Base-by-base conservation (phyloP, 2,888 invertebrate genomes). In the Eledona agricola region DNA sequence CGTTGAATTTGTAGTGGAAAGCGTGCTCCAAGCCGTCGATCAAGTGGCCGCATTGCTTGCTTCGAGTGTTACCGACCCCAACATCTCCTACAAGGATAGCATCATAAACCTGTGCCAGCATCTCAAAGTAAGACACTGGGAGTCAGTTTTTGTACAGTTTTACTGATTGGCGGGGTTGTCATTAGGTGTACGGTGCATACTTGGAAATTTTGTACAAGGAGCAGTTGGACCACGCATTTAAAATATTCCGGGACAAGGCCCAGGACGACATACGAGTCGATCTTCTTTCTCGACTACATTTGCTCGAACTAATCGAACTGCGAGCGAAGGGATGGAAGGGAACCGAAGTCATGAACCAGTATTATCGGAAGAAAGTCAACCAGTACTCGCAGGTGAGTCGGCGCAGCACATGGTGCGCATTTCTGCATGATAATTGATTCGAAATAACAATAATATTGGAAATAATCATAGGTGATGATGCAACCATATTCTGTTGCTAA, bases 261-360 rank as follows among this genome's bases (percentile, higher is more conserved):
- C 89, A 91, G 76, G 91, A 93, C 77, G 90, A 93, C 77, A 89
- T 90, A 75, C 85, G 88, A 75, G 80, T 95, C 69, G 93, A 93
- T 74, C 85, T 89, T 73, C 85, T 89, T 77, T 90, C 91, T 69
- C 85, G 94, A 77, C 83, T 93, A 72, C 89, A 91, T 77, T 83
- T 96, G 70, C 85, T 96, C 74, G 94, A 96, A 80, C 81, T 96
- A 58, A 93, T 96, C 68, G 96, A 96, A 80, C 80, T 96, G 72
- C 83, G 96, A 73, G 95, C 95, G 57, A 90, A 90, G 78, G 87
- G 89, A 72, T 96, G 96, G 96, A 87, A 89, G 72, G 87, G 88
- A 57, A 87, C 85, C 62, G 90, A 91, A 75, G 87, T 89, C 66
- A 87, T 91, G 81, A 88, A 86, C 77, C 86, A 87, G 69, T 94